phyloP scores from a whole-genome alignment of 2,113 vertebrate species.

The Macquaria ambigua region DNA sequence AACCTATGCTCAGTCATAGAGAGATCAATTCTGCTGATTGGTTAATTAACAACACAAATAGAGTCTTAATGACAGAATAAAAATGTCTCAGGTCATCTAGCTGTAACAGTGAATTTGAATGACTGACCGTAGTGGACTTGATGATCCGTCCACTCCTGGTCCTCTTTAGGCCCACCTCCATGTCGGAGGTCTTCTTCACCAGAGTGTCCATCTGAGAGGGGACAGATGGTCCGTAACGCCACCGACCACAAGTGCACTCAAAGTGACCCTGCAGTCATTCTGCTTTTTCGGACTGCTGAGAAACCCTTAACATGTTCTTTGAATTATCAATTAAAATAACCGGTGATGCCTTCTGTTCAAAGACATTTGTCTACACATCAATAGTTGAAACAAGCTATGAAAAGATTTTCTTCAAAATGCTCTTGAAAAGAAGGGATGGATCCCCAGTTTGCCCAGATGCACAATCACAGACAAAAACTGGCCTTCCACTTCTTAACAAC shows the following conservation, averaged over 20 bases:
- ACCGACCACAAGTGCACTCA: background rate
- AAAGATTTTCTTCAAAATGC: background rate
- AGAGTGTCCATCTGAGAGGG: constrained; percentile 81
- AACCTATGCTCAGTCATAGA: background rate
- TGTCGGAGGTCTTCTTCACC: constrained; percentile 83
- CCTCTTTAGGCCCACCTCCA: constrained; percentile 85
- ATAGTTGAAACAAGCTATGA: background rate
- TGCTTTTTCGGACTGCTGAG: background rate
- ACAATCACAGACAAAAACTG: background rate
- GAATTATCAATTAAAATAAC: background rate
- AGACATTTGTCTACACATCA: background rate
- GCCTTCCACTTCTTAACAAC: background rate
- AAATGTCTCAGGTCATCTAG: background rate
- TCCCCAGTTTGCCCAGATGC: accelerated
- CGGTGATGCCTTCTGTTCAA: background rate
- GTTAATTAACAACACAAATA: background rate
- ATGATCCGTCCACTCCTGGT: constrained; percentile 88
- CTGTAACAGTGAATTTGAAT: background rate
- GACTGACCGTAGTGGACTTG: constrained; percentile 64
- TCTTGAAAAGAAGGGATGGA: background rate
- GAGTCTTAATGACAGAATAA: background rate
- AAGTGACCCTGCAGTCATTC: background rate
- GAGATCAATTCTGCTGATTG: background rate
- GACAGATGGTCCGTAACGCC: constrained; percentile 50
- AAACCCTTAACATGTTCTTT: background rate